Percentiles rank a stretch among this genome's conserved stretches.
Evolutionary conservation across 2,797 vertebrate genomes (phyloP).

Genomic region (Xiphophorus birchmanni): DNA sequence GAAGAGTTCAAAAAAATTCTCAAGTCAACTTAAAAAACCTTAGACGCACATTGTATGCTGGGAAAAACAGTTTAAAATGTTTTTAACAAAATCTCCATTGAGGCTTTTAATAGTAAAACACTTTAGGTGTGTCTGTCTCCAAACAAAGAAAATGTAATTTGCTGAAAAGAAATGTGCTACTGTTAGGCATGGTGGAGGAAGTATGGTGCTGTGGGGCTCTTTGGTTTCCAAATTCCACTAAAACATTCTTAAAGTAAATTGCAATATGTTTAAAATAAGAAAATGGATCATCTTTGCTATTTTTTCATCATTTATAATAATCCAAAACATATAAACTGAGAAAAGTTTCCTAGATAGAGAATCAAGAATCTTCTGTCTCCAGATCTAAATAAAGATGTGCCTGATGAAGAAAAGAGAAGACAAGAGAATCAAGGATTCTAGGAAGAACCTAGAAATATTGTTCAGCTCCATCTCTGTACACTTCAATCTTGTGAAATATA

Average conservation of each 20-base stretch:
- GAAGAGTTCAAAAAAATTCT: not conserved
- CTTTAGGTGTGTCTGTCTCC: not conserved
- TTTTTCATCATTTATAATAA: not conserved
- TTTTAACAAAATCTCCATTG: not conserved
- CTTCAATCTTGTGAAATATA: not conserved
- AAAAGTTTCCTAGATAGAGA: not conserved
- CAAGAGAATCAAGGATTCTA: not conserved
- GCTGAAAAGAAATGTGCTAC: not conserved
- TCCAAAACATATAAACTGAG: not conserved
- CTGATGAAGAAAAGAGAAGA: not conserved
- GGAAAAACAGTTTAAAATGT: not conserved
- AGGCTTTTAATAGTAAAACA: not conserved
- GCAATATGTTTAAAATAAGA: not conserved
- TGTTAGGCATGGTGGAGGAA: not conserved
- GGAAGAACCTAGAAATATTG: not conserved
- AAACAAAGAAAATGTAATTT: not conserved
- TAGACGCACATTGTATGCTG: not conserved
- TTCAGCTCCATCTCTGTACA: not conserved
- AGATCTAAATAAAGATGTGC: not conserved
- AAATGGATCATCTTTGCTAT: not conserved
- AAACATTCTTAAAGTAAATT: not conserved
- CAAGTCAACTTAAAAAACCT: not conserved
- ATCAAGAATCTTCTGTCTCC: not conserved
- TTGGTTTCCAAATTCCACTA: not conserved
- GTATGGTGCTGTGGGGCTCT: not conserved